Conservation (phyloP, 1,140 invertebrate species). For the Eufriesea mexicana region DNA sequence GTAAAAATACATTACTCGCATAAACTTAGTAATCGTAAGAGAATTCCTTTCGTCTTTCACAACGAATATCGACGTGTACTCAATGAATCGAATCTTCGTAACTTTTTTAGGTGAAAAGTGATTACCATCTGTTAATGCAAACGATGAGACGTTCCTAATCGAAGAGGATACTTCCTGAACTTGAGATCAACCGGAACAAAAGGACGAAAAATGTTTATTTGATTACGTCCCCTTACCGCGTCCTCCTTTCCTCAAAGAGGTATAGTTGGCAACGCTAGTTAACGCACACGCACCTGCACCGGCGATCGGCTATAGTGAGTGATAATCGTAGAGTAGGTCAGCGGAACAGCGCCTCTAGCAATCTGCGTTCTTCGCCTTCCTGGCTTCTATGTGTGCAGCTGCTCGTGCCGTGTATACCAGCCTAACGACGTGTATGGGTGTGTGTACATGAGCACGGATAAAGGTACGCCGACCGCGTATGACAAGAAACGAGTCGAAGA, state of each 20-base stretch:
- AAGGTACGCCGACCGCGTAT: slow-evolving; percentile 25
- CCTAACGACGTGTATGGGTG: not conserved
- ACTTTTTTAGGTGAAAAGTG: too few relatives aligned
- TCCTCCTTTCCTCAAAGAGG: slow-evolving; percentile 59
- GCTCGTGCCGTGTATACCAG: not conserved
- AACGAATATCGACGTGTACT: too few relatives aligned
- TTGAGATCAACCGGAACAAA: slow-evolving; percentile 20
- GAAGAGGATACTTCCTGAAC: not conserved
- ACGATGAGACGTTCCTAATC: not conserved
- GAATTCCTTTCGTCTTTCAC: too few relatives aligned
- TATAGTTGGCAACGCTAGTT: slow-evolving; percentile 70
- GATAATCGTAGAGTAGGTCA: slow-evolving; percentile 81
- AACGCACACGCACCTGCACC: slow-evolving; percentile 69
- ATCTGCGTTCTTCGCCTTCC: slow-evolving; percentile 74
- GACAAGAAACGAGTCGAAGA: slow-evolving; percentile 47
- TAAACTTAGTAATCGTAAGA: too few relatives aligned
- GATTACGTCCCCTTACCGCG: slow-evolving; percentile 56
- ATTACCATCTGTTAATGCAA: not conserved
- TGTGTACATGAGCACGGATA: not conserved
- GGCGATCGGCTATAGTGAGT: slow-evolving; percentile 71
- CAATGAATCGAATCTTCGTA: too few relatives aligned
- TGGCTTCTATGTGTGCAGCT: not conserved
- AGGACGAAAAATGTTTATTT: slow-evolving; percentile 50
- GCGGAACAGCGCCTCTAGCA: slow-evolving; percentile 80
- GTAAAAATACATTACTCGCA: too few relatives aligned